These are phyloP conservation scores for Monomorium pharaonis DNA, from an alignment of 1,140 invertebrate genomes.

Conservation along the genomic window DNA sequence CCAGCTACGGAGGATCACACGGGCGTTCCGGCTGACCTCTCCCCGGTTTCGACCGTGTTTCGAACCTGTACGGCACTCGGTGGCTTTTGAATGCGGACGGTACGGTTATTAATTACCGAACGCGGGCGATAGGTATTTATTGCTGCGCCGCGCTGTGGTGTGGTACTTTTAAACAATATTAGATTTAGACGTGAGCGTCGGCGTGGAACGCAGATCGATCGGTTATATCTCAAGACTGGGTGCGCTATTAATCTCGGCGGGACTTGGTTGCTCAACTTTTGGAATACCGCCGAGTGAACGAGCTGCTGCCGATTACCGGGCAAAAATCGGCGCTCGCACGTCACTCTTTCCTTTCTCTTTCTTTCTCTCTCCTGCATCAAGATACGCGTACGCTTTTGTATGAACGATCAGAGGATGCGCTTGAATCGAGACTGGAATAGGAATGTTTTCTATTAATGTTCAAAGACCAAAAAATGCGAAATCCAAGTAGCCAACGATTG, in stretches of 20 bases:
- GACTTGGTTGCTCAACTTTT: slow-evolving; percentile 40
- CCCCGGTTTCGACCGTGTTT: slow-evolving; percentile 38
- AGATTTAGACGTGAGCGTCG: slow-evolving; percentile 41
- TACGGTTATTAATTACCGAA: slow-evolving; percentile 53
- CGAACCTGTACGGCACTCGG: slow-evolving; percentile 3
- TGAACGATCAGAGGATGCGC: neutral
- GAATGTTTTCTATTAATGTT: neutral
- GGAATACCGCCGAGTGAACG: neutral
- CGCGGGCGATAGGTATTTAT: slow-evolving; percentile 53
- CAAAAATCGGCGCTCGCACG: neutral
- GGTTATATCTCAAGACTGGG: slow-evolving; percentile 19
- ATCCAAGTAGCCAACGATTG: neutral
- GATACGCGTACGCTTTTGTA: neutral
- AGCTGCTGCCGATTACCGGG: neutral
- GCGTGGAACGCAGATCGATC: slow-evolving; percentile 36
- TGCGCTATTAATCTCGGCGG: slow-evolving; percentile 31
- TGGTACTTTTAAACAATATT: slow-evolving; percentile 55
- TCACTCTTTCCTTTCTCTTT: neutral
- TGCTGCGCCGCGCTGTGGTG: slow-evolving; percentile 17
- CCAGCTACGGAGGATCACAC: slow-evolving; percentile 65
- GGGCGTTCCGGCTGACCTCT: slow-evolving; percentile 59
- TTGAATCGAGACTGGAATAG: neutral
- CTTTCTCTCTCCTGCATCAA: neutral
- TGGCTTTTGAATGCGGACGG: slow-evolving; percentile 36
- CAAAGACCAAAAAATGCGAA: neutral